Conservation (phyloP, 2,113 vertebrate species). For the Rutilus rutilus region DNA sequence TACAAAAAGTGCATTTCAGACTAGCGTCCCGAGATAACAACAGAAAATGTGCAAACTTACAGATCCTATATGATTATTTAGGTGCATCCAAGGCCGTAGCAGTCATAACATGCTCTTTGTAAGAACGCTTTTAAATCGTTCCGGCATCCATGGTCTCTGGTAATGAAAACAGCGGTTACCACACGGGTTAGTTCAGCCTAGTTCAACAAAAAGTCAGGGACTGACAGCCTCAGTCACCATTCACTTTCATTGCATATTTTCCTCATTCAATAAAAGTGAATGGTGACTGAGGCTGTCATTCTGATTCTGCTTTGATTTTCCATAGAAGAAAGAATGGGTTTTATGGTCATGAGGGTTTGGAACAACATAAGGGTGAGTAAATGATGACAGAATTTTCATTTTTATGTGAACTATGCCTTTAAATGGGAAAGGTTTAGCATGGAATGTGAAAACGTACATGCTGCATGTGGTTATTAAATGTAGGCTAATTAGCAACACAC, state of each 20-base stretch:
- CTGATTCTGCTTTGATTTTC: neutral
- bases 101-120: neutral
- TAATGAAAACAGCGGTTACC: neutral
- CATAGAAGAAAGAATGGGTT: neutral
- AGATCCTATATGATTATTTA: neutral
- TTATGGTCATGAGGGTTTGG: neutral
- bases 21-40: too few relatives aligned
- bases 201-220: neutral
- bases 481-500: too few relatives aligned
- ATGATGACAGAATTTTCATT: neutral
- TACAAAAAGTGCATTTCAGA: too few relatives aligned
- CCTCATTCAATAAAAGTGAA: slow-evolving; percentile 1
- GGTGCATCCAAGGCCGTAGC: neutral
- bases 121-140: neutral
- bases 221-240: neutral
- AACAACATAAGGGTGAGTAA: neutral
- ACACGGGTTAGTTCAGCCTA: neutral
- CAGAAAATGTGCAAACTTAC: neutral
- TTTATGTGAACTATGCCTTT: too few relatives aligned
- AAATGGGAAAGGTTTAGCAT: too few relatives aligned
- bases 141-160: neutral
- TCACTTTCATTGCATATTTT: neutral
- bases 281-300: slow-evolving; percentile 18
- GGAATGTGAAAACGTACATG: too few relatives aligned
- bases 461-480: too few relatives aligned